These are phyloP conservation scores for Ophraella communa DNA, from an alignment of 2,888 invertebrate species.

Conservation along the genomic window DNA sequence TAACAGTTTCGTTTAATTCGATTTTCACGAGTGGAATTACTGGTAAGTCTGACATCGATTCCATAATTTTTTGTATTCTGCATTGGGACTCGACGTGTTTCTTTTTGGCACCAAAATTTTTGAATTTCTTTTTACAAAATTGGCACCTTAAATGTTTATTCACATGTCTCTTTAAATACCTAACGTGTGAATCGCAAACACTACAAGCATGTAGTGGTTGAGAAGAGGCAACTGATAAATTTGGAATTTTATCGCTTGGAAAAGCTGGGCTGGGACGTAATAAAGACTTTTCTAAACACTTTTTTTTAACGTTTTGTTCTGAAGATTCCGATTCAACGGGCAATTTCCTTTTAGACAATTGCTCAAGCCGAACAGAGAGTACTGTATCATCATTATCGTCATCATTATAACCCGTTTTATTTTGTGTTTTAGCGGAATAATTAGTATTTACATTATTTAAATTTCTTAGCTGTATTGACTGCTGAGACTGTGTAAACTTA, in stretches of 20 bases:
- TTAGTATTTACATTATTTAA: no score
- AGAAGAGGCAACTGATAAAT: neutral
- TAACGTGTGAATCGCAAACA: conserved; percentile 39
- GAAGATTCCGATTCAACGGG: neutral
- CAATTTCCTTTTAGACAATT: neutral
- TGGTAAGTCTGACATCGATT: conserved; percentile 35
- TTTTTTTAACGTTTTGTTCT: neutral
- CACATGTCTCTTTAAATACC: conserved; percentile 39
- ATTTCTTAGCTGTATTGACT: no score
- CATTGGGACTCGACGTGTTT: conserved; percentile 40
- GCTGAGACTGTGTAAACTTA: no score
- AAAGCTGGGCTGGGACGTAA: no score
- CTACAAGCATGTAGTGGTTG: conserved; percentile 33
- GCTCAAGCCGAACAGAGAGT: no score
- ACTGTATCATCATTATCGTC: no score
- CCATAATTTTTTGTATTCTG: conserved; percentile 28
- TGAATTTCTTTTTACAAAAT: conserved; percentile 43
- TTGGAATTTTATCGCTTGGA: neutral
- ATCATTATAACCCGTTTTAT: neutral
- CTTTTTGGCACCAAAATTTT: conserved; percentile 33
- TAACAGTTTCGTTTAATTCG: conserved; percentile 31
- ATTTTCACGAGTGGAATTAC: conserved; percentile 37
- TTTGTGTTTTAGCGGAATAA: no score
- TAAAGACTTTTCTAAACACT: no score
- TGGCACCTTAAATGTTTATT: conserved; percentile 42